These are phyloP conservation scores for Astyanax mexicanus DNA, from an alignment of 2,797 vertebrate genomes.

Conservation along the genomic window DNA sequence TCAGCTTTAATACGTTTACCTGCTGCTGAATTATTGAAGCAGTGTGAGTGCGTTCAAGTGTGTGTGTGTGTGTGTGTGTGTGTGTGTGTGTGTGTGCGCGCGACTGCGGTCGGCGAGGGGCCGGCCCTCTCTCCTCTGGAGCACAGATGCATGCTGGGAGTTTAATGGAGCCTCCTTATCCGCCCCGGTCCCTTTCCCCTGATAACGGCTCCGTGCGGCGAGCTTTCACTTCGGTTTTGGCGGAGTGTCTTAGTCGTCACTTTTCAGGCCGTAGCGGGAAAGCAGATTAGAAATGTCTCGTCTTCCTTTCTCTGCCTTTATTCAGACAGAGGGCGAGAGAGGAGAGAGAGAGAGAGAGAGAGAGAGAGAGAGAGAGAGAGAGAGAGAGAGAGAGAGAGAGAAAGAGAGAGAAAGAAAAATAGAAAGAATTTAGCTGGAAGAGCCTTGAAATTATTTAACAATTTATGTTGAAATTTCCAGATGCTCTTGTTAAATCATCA, in stretches of 20 bases:
- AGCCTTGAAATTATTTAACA: too few species aligned
- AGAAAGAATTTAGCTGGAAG: neutral
- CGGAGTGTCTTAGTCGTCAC: constrained; percentile 68
- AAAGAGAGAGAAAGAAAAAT: neutral
- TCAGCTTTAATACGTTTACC: constrained; percentile 62
- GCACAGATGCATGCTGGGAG: constrained; percentile 69
- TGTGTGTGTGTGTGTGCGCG: neutral
- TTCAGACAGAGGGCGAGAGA: neutral
- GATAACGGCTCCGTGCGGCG: constrained; percentile 57
- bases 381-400: neutral
- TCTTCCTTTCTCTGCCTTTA: constrained; percentile 55
- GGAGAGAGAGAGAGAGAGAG: neutral
- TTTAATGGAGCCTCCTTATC: constrained; percentile 71
- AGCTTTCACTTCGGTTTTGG: constrained; percentile 64
- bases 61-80: too few species aligned
- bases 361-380: constrained; percentile 2
- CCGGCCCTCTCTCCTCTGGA: constrained; percentile 27
- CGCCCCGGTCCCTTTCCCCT: constrained; percentile 61
- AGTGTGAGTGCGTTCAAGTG: constrained; percentile 39
- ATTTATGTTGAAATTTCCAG: too few species aligned
- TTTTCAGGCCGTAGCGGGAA: constrained; percentile 75
- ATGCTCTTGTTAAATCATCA: too few species aligned
- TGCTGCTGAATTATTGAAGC: constrained; percentile 68
- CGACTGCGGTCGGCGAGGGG: constrained; percentile 26
- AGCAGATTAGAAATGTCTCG: constrained; percentile 74